Evolutionary conservation across 2,888 invertebrate species (phyloP), one percentile per base, ranked within the genome.

Genomic region (Habrosyne pyritoides): DNA sequence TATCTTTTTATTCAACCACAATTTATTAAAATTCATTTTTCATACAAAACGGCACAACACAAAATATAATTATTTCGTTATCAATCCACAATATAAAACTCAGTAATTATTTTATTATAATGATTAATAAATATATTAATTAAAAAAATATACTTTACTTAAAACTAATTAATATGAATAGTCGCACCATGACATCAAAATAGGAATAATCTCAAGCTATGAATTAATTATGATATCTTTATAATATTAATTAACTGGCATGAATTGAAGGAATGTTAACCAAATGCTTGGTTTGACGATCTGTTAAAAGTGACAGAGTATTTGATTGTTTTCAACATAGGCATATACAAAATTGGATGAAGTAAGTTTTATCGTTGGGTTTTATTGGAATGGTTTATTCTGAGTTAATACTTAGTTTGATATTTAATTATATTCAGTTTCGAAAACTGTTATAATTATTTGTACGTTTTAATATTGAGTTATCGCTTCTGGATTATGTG

Each of bases 21-120:
- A 18, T 26, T 49, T 28, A 49, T 49, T 26, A 22, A 22, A 26
- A 48, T 48, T 48, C 4, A 47, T 24, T 50, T 18, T 50, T 28
- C 10, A 30, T 50, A 50, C 50, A 50, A 24, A 30, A 50, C 49
- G 28, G 21, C 50, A 50, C 50, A 50, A 50, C 28, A 50, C 28
- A 50, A 10, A 28, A 24, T 28, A 50, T 28, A 30, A 14, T 8
- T 47, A 49, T 24, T 33, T 33, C 12, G 2, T 10, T 2, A 49
- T 8, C 6, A 48, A 14, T 24, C 14, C 26, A 49, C 14, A 49
- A 49, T 24, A 49, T 49, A 49, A 49, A 26, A 10, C 26, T 14
- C n/a, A 26, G n/a, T n/a, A 49, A 24, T 14, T 49, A n/a, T 18
- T 18, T 18, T 3, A 46, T 49, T 49, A 49, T 2, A 26, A 8